Base-by-base conservation (phyloP, 1,140 invertebrate genomes). In the Eubasilissa regina region DNA sequence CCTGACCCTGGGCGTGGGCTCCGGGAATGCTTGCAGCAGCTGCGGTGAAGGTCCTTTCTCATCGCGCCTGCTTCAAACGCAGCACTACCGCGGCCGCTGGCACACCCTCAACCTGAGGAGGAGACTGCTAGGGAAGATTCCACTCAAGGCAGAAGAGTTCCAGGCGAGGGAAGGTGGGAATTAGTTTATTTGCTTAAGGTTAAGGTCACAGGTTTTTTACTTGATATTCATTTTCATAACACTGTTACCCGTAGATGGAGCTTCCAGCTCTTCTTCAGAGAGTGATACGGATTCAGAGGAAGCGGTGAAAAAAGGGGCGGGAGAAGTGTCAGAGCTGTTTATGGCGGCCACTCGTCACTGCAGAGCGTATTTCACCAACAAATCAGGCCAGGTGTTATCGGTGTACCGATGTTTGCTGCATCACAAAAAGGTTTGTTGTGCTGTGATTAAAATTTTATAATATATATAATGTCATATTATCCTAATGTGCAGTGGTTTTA, bases 361-460 rank as follows among this genome's bases (percentile, higher is more conserved):
- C 4, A 93, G 94, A 86, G 90, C 94, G 0, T 94, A 94, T 81
- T 93, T 95, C 81, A 91, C 92, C 81, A 95, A 94, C 84, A 84
- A 87, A 0, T 85, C 90, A 19, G 92, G 92, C 0, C 89, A 93
- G 79, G 91, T 95, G 75, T 91, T 96, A 79, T 94, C 94, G 55
- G 86, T 96, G 58, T 94, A 95, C 83, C 87, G 92, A 80, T 94
- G 93, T 85, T 85, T 95, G 74, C 83, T 94, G 70, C 90, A 92
- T 83, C 90, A 91, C 78, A 93, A 91, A 84, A 94, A 93, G 90
- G 93, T 93, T 13, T 25, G 60, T 64, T 4, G 8, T 58, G 11
- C 17, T 58, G 7, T 51, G 25, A 35, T 6, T 35, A 6, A n/a
- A n/a, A n/a, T n/a, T n/a, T n/a, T n/a, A n/a, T n/a, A n/a, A n/a